phyloP scores from a whole-genome alignment of 2,888 invertebrate genomes.

The Caenorhabditis japonica region DNA sequence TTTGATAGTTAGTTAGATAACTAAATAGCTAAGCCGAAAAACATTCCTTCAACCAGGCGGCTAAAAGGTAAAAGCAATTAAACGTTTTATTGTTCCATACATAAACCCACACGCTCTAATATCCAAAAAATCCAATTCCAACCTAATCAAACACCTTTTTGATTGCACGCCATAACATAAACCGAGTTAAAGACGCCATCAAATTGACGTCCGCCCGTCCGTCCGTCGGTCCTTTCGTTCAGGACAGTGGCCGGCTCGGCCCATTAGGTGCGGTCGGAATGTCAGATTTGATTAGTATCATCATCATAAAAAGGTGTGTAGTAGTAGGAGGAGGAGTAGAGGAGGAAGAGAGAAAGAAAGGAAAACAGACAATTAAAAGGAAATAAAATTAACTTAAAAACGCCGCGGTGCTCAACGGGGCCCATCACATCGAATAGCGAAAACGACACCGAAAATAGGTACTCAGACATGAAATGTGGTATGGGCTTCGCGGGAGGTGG shows the following conservation, averaged over 20 bases:
- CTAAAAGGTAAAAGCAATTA: too few species aligned
- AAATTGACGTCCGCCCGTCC: slow-evolving; percentile 10
- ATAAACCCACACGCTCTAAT: too few species aligned
- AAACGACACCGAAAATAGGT: slow-evolving; percentile 49
- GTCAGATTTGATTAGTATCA: slow-evolving; percentile 32
- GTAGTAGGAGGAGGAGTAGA: not conserved
- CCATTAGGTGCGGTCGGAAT: too few species aligned
- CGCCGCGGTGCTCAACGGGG: slow-evolving; percentile 5
- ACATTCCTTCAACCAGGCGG: too few species aligned
- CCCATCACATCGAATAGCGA: too few species aligned
- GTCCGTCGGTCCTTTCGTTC: not conserved
- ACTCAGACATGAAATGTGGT: slow-evolving; percentile 56
- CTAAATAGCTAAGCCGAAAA: too few species aligned
- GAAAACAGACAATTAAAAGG: not conserved
- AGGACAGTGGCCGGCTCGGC: too few species aligned
- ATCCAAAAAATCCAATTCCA: too few species aligned
- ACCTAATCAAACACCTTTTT: not conserved
- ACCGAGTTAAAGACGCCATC: slow-evolving; percentile 19
- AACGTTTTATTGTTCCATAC: too few species aligned
- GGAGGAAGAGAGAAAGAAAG: not conserved
- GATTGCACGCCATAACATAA: slow-evolving; percentile 1
- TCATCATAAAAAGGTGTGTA: not conserved
- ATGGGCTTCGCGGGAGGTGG: slow-evolving; percentile 39
- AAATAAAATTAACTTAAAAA: slow-evolving; percentile 7
- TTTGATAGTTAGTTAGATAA: too few species aligned